Base-by-base conservation (phyloP, 1,140 invertebrate species). In the Teleogryllus occipitalis region DNA sequence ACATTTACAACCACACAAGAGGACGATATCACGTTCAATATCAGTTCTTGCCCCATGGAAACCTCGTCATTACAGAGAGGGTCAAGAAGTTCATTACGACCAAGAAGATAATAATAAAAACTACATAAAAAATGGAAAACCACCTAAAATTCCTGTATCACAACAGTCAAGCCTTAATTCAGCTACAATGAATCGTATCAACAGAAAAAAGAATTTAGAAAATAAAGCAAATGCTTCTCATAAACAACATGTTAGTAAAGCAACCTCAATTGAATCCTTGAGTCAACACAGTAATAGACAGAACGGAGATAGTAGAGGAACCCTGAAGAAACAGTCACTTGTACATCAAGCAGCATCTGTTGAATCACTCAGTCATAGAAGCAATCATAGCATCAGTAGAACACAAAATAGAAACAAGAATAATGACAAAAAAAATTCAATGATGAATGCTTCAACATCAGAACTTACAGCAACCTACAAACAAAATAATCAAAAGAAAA, bases 31-130 rank as follows among this genome's bases (percentile, higher is more conserved):
- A 2, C 90, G 94, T 72, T 95, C 93, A 48, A 93, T 95, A 81
- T 95, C 93, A 7, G 91, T 78, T 74, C 88, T 95, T 80, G 93
- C 94, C 0, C 94, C 94, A 1, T 96, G 94, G 94, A 91, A 91
- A 79, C 94, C 94, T 1, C 89, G 91, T 74, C 90, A 93, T 82
- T 90, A 91, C 82, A 88, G 89, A 81, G 92, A 94, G 83, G 89
- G 89, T 76, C 91, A 92, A 84, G 93, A 95, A 85, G 93, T 95
- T 21, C 93, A 94, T 84, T 95, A 95, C 85, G 92, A 83, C 77
- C 82, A 83, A 80, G 81, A 80, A 8, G 79, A 80, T 39, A 78
- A 73, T 39, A 74, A 80, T 46, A 75, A 77, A 73, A 77, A 74
- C 21, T 80, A 82, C 46, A 84, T 79, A 79, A 81, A 82, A 6